Conservation (phyloP, 2,797 vertebrate species). For the Chrysocyon brachyurus region DNA sequence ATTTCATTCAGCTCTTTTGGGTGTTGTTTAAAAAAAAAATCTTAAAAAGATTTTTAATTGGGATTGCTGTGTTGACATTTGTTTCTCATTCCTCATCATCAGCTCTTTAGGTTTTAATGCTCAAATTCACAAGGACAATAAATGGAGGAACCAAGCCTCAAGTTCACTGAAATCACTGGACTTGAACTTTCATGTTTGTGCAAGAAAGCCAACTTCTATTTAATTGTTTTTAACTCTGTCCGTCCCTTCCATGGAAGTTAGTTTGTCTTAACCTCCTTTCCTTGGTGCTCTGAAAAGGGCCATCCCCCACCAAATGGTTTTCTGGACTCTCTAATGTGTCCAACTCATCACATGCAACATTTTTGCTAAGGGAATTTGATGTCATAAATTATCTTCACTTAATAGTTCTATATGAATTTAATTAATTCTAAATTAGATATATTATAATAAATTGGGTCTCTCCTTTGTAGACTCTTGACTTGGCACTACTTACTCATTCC, state of each 20-base stretch:
- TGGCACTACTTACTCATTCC: background rate
- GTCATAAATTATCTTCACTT: background rate
- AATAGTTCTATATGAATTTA: background rate
- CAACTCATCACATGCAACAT: background rate
- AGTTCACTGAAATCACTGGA: background rate
- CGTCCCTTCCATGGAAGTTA: background rate
- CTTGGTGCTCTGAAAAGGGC: background rate
- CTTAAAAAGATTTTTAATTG: background rate
- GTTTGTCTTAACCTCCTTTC: background rate
- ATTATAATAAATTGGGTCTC: no score
- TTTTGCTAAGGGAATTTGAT: background rate
- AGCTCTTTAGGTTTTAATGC: background rate
- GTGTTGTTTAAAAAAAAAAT: background rate
- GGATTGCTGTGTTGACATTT: background rate
- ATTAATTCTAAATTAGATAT: background rate
- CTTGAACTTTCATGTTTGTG: background rate
- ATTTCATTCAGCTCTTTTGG: background rate
- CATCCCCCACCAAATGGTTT: background rate
- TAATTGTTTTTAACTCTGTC: background rate
- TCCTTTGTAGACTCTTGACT: background rate
- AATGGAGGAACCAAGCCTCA: background rate
- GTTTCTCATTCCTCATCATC: background rate
- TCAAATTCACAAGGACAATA: background rate
- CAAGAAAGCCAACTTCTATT: background rate
- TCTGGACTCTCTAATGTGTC: background rate